These are phyloP conservation scores for Narcine bancroftii DNA, from an alignment of 2,113 vertebrate species.

Conservation along the genomic window DNA sequence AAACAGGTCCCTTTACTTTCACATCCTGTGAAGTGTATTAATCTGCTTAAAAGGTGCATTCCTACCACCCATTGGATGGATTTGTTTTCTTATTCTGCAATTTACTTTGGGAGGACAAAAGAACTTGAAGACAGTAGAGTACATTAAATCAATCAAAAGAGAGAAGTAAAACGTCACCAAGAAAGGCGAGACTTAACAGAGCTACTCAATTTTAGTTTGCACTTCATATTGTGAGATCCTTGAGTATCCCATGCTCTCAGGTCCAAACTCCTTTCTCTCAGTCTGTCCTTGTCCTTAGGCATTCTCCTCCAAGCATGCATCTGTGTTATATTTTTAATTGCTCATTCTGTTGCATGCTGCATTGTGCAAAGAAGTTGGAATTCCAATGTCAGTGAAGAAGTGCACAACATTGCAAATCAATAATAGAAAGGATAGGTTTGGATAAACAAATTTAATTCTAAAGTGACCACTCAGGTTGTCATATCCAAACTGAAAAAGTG, in stretches of 20 bases:
- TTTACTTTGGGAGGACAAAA: background rate
- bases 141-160: background rate
- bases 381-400: background rate
- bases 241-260: background rate
- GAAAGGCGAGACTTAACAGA: background rate
- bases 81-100: background rate
- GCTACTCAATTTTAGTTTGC: background rate
- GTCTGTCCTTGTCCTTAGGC: background rate
- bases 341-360: background rate
- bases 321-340: background rate
- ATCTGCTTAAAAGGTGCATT: background rate
- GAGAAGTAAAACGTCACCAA: background rate
- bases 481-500: background rate
- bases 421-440: background rate
- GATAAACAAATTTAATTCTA: background rate
- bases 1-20: slow-evolving; percentile 4
- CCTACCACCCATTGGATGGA: background rate
- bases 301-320: background rate
- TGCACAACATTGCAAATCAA: background rate
- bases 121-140: background rate
- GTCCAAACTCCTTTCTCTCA: background rate
- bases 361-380: background rate
- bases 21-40: background rate
- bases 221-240: background rate
- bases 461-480: background rate